A percentile compares a stretch with the other conserved stretches of the same genome.
phyloP scores from a whole-genome alignment of 2,113 vertebrate species.

The Aegotheles bennettii region DNA sequence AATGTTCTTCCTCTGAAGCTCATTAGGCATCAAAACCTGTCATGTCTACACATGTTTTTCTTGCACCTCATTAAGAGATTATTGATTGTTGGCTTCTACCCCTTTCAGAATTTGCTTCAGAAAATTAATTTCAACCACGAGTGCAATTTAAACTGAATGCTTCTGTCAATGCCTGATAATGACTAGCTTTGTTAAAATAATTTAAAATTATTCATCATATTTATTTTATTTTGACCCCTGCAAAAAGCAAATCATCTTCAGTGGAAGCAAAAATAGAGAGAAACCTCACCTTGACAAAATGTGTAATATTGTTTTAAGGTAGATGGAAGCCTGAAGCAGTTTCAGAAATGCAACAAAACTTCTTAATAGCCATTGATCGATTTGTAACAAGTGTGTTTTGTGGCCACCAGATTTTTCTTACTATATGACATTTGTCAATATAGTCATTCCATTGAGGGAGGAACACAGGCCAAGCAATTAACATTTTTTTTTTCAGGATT shows the following conservation, averaged over 20 bases:
- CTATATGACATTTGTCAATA: constrained; percentile 45
- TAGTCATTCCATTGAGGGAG: constrained; percentile 24
- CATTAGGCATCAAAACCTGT: constrained; percentile 56
- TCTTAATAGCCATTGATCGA: constrained; percentile 51
- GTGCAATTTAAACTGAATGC: constrained; percentile 12
- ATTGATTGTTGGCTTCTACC: constrained; percentile 55
- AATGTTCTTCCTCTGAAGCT: constrained; percentile 45
- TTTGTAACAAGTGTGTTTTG: constrained; percentile 34
- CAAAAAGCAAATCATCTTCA: background rate
- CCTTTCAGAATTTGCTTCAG: constrained; percentile 50
- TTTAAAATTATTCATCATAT: constrained; percentile 1
- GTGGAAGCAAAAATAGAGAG: background rate
- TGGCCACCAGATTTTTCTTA: constrained; percentile 17
- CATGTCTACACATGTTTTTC: constrained; percentile 62
- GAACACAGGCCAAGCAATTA: constrained; percentile 55
- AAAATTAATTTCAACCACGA: constrained; percentile 50
- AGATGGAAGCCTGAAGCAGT: constrained; percentile 1
- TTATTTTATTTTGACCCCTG: background rate
- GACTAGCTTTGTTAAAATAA: background rate
- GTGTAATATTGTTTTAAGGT: background rate
- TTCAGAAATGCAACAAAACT: constrained; percentile 34
- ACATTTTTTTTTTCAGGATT: constrained; percentile 9
- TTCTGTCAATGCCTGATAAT: constrained; percentile 20
- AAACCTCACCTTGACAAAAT: background rate
- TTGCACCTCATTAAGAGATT: constrained; percentile 58